A percentile compares a stretch with the other conserved stretches of the same genome.
Conservation (phyloP, 2,888 invertebrate genomes). For the Lasiommata megera region DNA sequence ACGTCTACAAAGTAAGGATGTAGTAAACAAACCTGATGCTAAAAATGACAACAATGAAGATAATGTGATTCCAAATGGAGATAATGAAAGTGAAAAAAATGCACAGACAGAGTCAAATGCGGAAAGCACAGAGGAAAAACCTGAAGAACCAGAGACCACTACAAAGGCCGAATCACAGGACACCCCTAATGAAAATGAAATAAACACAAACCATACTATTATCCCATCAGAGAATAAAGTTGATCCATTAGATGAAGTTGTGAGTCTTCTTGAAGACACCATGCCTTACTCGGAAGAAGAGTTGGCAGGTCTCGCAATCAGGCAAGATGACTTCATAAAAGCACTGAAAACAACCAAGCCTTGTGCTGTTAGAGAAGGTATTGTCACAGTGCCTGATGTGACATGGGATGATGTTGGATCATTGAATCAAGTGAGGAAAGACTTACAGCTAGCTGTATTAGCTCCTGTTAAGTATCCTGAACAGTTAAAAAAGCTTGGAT, state of each 20-base stretch:
- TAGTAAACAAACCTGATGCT: constrained; percentile 36
- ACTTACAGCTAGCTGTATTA: constrained; percentile 94
- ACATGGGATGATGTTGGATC: constrained; percentile 99
- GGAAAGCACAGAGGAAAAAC: constrained; percentile 36
- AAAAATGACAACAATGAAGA: constrained; percentile 44
- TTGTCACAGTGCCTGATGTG: constrained; percentile 97
- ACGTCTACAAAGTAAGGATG: constrained; percentile 33
- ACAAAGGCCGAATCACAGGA: constrained; percentile 43
- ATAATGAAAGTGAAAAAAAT: constrained; percentile 50
- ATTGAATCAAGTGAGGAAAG: constrained; percentile 91
- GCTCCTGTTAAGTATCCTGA: constrained; percentile 95
- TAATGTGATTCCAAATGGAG: constrained; percentile 62
- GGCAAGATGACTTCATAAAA: constrained; percentile 87
- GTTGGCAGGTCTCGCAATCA: constrained; percentile 84
- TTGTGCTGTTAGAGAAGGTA: constrained; percentile 97
- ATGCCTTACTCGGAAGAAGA: constrained; percentile 83
- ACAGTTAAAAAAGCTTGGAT: constrained; percentile 88
- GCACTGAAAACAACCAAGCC: constrained; percentile 94
- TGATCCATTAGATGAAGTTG: constrained; percentile 73
- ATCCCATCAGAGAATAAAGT: constrained; percentile 28
- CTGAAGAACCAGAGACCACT: constrained; percentile 36
- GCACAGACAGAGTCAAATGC: constrained; percentile 33
- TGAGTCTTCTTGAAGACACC: constrained; percentile 85
- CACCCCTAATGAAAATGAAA: constrained; percentile 35
- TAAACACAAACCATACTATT: constrained; percentile 22